Conservation (phyloP, 2,888 invertebrate genomes). For the Laothoe populi region DNA sequence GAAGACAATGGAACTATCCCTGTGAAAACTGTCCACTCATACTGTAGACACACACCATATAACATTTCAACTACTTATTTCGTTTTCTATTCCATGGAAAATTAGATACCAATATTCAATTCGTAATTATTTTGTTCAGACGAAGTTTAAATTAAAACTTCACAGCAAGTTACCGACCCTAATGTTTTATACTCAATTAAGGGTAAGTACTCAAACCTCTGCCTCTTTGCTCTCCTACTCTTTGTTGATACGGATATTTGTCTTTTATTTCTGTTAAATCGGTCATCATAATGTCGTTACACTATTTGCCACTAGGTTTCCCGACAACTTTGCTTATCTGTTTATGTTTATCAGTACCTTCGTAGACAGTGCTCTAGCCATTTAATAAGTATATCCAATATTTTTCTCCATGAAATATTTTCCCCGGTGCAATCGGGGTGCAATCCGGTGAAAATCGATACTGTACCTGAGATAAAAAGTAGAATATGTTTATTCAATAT, state of each 20-base stretch:
- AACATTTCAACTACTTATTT: neutral
- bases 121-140: constrained; percentile 14
- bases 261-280: constrained; percentile 4
- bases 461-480: no score
- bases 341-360: no score
- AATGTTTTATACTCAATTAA: constrained; percentile 9
- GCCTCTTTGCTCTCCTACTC: neutral
- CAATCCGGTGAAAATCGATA: no score
- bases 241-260: neutral
- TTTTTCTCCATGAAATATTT: no score
- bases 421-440: no score
- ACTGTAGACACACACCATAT: neutral
- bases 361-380: no score
- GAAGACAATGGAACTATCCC: no score
- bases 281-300: neutral
- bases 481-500: no score
- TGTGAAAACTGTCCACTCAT: no score
- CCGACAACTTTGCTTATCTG: no score
- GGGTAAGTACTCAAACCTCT: neutral
- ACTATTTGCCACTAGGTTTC: neutral
- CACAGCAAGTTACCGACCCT: constrained; percentile 13
- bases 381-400: no score
- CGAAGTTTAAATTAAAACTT: constrained; percentile 13
- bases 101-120: constrained; percentile 15
- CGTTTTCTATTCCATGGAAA: neutral